Conservation (phyloP, 2,113 vertebrate species). For the Cottus gobio region DNA sequence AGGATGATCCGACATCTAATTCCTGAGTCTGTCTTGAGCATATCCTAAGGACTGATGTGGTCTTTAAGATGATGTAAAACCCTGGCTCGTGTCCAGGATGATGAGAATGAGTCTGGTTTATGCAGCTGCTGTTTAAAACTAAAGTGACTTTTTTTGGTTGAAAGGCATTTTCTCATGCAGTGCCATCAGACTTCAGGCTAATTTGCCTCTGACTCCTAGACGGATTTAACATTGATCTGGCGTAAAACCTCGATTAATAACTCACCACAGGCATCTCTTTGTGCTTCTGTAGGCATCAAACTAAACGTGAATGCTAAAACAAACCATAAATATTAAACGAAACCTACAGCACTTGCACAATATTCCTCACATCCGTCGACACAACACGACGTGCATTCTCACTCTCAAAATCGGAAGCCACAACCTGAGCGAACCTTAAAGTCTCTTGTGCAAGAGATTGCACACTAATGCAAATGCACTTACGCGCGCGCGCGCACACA, state of each 20-base stretch:
- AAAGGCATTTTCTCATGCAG: slow-evolving; percentile 55
- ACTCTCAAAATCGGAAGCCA: not conserved
- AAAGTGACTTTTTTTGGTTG: slow-evolving; percentile 49
- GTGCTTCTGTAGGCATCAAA: slow-evolving; percentile 21
- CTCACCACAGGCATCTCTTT: slow-evolving; percentile 26
- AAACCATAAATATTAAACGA: slow-evolving; percentile 38
- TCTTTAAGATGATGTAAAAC: slow-evolving; percentile 50
- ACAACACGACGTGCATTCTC: not conserved
- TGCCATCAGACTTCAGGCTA: slow-evolving; percentile 36
- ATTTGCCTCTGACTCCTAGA: slow-evolving; percentile 41
- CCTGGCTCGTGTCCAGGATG: slow-evolving; percentile 5
- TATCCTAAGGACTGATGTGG: slow-evolving; percentile 50
- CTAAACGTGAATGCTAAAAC: slow-evolving; percentile 16
- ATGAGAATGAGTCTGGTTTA: slow-evolving; percentile 21
- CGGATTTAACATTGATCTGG: slow-evolving; percentile 58
- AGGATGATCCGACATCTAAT: slow-evolving; percentile 48
- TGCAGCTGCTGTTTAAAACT: slow-evolving; percentile 29
- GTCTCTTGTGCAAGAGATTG: not conserved
- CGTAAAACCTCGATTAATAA: slow-evolving; percentile 60
- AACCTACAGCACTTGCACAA: slow-evolving; percentile 7
- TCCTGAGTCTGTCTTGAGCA: slow-evolving; percentile 11
- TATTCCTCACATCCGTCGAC: not conserved
- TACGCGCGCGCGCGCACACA: not conserved
- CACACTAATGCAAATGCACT: slow-evolving; percentile 3
- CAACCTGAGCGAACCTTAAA: not conserved